phyloP scores from a whole-genome alignment of 2,888 invertebrate species.

The Erebia aethiops region DNA sequence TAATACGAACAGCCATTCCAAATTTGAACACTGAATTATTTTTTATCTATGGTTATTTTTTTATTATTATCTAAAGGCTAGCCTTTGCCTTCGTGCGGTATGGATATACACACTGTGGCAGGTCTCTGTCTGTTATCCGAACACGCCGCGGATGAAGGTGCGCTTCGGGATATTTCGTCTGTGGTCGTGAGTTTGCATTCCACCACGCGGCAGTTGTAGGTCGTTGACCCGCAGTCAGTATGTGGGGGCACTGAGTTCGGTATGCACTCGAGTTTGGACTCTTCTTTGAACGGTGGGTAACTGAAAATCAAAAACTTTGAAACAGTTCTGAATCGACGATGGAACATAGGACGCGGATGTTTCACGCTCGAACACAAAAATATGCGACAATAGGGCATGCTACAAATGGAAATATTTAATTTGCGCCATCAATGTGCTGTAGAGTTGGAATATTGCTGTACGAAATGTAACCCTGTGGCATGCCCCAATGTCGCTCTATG shows the following conservation, averaged over 20 bases:
- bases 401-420: no score
- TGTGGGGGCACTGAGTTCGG: constrained; percentile 66
- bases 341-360: no score
- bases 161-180: constrained; percentile 65
- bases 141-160: constrained; percentile 48
- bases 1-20: constrained; percentile 34
- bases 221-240: constrained; percentile 69
- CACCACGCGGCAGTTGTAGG: constrained; percentile 75
- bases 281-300: constrained; percentile 76
- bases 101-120: constrained; percentile 83
- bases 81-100: constrained; percentile 83
- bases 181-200: constrained; percentile 77
- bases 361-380: no score
- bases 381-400: no score
- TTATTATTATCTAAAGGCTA: constrained; percentile 53
- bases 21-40: constrained; percentile 44
- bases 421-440: no score
- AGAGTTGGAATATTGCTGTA: no score
- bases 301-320: constrained; percentile 49
- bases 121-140: constrained; percentile 60
- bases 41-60: constrained; percentile 49
- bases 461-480: no score
- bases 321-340: no score
- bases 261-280: constrained; percentile 64
- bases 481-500: no score